Conservation (phyloP, 2,888 invertebrate genomes). For the Leistus spinibarbis region DNA sequence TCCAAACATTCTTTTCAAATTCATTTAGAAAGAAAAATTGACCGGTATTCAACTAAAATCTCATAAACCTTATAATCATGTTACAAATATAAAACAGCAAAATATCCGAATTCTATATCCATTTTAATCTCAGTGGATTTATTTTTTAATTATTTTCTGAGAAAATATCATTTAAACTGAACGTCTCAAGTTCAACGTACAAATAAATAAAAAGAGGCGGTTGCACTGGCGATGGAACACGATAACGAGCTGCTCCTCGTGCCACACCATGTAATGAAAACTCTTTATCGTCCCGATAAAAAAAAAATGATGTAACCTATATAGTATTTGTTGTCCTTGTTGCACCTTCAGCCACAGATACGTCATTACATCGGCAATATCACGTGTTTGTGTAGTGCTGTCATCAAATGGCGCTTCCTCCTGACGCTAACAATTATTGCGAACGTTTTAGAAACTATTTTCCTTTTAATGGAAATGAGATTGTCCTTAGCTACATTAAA, state of each 20-base stretch:
- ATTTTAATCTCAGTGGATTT: neutral
- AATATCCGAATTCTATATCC: too few species aligned
- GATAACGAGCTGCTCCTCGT: neutral
- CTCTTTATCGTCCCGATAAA: neutral
- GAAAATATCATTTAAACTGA: neutral
- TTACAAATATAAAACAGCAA: neutral
- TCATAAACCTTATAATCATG: neutral
- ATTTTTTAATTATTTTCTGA: neutral
- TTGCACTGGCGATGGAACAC: neutral
- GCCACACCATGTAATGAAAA: neutral
- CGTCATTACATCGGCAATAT: neutral
- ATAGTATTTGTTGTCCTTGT: neutral
- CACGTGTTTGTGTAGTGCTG: neutral
- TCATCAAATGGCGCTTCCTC: neutral
- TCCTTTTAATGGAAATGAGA: too few species aligned
- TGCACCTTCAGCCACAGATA: neutral
- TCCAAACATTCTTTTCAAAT: neutral
- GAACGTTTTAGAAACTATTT: too few species aligned
- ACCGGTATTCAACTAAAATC: neutral
- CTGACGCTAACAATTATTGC: neutral
- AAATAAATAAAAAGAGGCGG: neutral
- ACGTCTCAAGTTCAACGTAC: neutral
- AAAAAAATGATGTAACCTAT: neutral
- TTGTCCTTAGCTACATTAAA: too few species aligned
- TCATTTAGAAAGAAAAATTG: neutral